Percentiles rank a stretch among this genome's conserved stretches.
Evolutionary conservation across 2,888 invertebrate genomes (phyloP).

Genomic region (Lordiphosa andalusiaca): DNA sequence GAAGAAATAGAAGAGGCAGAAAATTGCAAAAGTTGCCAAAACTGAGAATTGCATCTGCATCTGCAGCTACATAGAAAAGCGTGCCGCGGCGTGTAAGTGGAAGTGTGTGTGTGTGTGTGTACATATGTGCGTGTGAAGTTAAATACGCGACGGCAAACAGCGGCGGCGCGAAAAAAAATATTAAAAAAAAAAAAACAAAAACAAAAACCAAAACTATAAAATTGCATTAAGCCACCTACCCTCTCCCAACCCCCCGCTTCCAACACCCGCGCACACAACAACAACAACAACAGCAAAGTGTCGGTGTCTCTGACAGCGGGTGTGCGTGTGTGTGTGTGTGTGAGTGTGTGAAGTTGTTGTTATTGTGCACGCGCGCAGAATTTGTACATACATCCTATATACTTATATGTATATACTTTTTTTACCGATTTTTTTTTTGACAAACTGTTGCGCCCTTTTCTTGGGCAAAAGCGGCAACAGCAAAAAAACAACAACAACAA

Average conservation of each 20-base stretch:
- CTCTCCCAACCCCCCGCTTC: no score
- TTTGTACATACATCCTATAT: no score
- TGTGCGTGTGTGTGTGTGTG: neutral
- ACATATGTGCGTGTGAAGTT: slow-evolving; percentile 27
- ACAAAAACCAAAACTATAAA: no score
- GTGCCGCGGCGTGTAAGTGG: no score
- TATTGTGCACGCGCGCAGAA: slow-evolving; percentile 7
- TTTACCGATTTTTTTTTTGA: neutral
- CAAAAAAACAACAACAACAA: neutral
- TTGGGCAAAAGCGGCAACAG: no score
- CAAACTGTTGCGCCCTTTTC: no score
- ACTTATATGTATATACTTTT: slow-evolving; percentile 1
- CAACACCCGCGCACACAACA: slow-evolving; percentile 25
- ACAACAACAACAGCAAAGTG: neutral
- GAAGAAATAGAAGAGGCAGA: slow-evolving; percentile 12
- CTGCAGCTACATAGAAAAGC: neutral
- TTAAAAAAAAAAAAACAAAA: no score
- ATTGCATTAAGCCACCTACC: no score
- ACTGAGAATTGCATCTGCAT: slow-evolving; percentile 1
- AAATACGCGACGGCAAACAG: slow-evolving; percentile 36
- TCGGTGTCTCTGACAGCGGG: slow-evolving; percentile 4
- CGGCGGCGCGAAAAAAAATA: no score
- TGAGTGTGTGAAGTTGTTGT: slow-evolving; percentile 21
- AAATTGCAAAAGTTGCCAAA: slow-evolving; percentile 7
- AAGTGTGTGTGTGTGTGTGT: neutral